Base-by-base conservation (phyloP, 64 coral and sea anemone genomes). In the Astreopora myriophthalma region DNA sequence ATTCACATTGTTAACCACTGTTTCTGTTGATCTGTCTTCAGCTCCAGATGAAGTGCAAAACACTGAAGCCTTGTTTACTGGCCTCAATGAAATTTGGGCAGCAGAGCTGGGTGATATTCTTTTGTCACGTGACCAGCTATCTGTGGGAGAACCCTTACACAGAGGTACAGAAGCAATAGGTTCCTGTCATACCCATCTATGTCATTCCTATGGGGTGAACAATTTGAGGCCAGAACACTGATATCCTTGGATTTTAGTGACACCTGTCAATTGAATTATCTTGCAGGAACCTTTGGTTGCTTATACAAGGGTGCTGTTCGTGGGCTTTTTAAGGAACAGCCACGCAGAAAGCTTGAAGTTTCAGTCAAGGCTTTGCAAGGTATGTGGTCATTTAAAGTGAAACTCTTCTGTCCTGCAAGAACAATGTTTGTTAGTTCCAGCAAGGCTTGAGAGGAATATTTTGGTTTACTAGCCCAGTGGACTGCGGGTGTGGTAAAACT, bases 201-300 rank as follows among this genome's bases (percentile, higher is more conserved):
- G 3, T 3, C 17, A 10, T 3, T 55, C 16, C 17, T 55, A 5
- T 44, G 40, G 2, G 2, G 28, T 71, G 2, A 4, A 8, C 28
- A 32, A 71, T 11, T 71, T 71, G 36, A 17, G 34, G 3, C 1
- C 11, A 22, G 34, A 20, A 7, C 19, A 22, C 37, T 38, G 5
- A 7, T 1, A 6, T 31, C 6, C 4, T 28, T 30, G 28, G 10
- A 49, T 42, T 10, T 49, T 4, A 27, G 42, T 29, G 7, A 79
- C 48, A 33, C 7, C 16, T 26, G 32, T 79, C 27, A 34, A 30
- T 55, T 7, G 32, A 80, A 80, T 23, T 65, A 2, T 38, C 22
- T 65, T 83, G 79, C 33, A 83, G 79, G 55, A 83, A 83, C 79
- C 8, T 83, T 83, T 65, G 79, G 79, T 37, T 64, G 48, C 38